Percentiles rank a stretch among this genome's conserved stretches.
Evolutionary conservation across 2,113 vertebrate species (phyloP).

Genomic region (Tragelaphus scriptus): DNA sequence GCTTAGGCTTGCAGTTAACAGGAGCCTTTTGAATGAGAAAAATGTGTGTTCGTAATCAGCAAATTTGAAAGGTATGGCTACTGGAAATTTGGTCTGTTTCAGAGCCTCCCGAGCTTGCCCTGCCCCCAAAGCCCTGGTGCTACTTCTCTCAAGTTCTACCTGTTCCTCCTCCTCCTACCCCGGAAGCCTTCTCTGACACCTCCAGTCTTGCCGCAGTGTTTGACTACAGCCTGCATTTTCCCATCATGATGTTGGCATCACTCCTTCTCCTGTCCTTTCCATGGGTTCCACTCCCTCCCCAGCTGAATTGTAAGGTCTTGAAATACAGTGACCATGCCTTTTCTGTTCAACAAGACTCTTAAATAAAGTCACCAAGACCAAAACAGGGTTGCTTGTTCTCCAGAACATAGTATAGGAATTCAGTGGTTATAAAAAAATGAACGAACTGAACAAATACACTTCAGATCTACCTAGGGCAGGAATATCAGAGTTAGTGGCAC

Average conservation of each 20-base stretch:
- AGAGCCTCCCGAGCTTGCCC: neutral
- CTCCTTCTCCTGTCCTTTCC: neutral
- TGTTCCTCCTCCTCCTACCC: neutral
- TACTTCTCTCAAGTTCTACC: neutral
- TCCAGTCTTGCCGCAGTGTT: neutral
- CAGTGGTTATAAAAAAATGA: neutral
- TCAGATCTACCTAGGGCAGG: neutral
- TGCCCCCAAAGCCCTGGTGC: neutral
- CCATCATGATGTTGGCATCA: neutral
- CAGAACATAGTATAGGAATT: neutral
- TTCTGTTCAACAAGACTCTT: neutral
- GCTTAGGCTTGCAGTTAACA: neutral
- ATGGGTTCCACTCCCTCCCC: neutral
- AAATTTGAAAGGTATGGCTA: neutral
- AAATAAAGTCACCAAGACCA: neutral
- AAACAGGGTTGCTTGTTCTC: neutral
- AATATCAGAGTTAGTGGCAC: neutral
- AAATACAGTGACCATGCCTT: neutral
- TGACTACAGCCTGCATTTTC: neutral
- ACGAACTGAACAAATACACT: neutral
- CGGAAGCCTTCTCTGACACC: neutral
- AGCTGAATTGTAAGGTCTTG: neutral
- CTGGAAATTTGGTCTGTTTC: neutral
- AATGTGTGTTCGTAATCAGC: neutral
- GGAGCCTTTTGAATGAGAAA: neutral